These are phyloP conservation scores for Colossoma macropomum DNA, from an alignment of 2,113 vertebrate species.

Conservation along the genomic window DNA sequence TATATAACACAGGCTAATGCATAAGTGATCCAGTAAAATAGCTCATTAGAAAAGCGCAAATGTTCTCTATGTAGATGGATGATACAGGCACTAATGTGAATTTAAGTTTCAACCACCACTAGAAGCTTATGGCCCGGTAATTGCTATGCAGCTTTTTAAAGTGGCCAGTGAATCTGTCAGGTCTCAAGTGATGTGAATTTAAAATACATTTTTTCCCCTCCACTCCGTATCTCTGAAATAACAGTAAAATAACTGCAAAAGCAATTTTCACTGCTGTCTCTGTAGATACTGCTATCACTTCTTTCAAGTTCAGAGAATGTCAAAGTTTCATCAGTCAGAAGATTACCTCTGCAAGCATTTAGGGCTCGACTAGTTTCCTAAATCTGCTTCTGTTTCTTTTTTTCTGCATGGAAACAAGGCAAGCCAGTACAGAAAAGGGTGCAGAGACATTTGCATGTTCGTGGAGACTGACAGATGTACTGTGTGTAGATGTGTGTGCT, in stretches of 20 bases:
- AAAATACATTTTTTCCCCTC: background rate
- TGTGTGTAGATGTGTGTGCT: background rate
- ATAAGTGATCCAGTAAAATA: slow-evolving; percentile 8
- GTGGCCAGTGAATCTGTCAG: slow-evolving; percentile 20
- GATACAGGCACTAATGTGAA: background rate
- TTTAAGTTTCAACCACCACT: background rate
- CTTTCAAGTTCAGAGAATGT: slow-evolving; percentile 13
- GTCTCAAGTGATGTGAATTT: slow-evolving; percentile 21
- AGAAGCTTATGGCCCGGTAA: slow-evolving; percentile 24
- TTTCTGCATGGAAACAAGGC: background rate
- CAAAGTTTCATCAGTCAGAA: slow-evolving; percentile 27
- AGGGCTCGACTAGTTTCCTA: background rate
- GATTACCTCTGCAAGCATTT: slow-evolving; percentile 6
- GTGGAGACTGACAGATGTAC: background rate
- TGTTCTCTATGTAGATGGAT: slow-evolving; percentile 4
- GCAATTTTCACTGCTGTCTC: slow-evolving; percentile 22
- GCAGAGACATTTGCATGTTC: slow-evolving; percentile 3
- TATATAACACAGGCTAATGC: background rate
- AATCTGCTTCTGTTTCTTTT: background rate
- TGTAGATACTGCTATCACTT: slow-evolving; percentile 11
- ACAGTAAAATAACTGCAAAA: slow-evolving; percentile 41
- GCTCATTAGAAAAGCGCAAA: slow-evolving; percentile 9
- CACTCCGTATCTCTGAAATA: slow-evolving; percentile 25
- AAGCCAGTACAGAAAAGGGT: background rate
- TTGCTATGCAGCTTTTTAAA: slow-evolving; percentile 19